Conservation (phyloP, 2,113 vertebrate species). For the Riparia riparia region DNA sequence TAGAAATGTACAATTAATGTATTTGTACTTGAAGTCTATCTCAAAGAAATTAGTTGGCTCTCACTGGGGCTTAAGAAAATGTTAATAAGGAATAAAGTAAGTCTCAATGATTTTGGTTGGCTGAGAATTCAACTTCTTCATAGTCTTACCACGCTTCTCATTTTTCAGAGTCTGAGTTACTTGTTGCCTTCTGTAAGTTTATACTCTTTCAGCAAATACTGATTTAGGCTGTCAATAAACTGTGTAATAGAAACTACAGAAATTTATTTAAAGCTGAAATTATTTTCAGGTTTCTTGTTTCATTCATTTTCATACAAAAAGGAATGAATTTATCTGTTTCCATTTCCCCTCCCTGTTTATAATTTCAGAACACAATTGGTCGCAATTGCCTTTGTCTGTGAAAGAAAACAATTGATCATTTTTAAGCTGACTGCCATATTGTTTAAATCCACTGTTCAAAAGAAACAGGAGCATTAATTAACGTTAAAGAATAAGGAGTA, state of each 20-base stretch:
- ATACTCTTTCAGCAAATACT: background rate
- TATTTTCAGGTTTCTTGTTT: background rate
- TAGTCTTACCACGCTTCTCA: background rate
- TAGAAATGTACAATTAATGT: background rate
- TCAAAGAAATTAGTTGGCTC: background rate
- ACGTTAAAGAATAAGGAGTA: background rate
- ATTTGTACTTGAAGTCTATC: background rate
- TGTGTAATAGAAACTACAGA: background rate
- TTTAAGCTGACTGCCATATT: background rate
- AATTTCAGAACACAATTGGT: background rate
- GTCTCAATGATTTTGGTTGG: background rate
- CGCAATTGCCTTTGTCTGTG: background rate
- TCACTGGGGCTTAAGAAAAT: background rate
- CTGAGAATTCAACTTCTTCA: background rate
- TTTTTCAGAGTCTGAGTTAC: background rate
- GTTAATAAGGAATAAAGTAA: background rate
- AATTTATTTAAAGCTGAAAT: background rate
- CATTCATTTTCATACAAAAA: background rate
- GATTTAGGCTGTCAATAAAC: background rate
- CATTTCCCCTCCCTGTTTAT: background rate
- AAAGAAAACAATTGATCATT: background rate
- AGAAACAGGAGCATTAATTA: constrained; percentile 17
- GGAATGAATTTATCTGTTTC: background rate
- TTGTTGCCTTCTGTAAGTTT: background rate
- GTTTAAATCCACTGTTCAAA: constrained; percentile 16